Base-by-base conservation (phyloP, 1,140 invertebrate genomes). In the Neodiprion fabricii region DNA sequence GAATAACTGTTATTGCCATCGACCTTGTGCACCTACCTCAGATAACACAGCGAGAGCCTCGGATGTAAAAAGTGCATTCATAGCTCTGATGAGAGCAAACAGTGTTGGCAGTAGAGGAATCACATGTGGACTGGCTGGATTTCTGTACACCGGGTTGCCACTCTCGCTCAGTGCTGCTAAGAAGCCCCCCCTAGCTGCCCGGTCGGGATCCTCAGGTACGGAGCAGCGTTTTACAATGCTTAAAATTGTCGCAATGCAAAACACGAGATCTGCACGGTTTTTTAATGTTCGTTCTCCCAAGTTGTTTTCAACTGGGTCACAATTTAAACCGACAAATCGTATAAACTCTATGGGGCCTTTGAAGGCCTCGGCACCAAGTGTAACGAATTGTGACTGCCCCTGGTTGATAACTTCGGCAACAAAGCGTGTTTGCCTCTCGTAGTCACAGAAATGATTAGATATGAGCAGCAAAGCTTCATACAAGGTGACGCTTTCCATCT, bases 401-500 rank as follows among this genome's bases (percentile, higher is more conserved):
- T 92, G 92, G 12, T 88, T 84, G 65, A 95, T 88, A 11, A 97
- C 92, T 87, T 96, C 94, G n/a, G 92, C 92, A 4, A 97, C 92
- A 78, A 97, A 96, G 23, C 90, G 88, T 28, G 93, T 93, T 84
- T 98, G 96, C 4, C 95, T 91, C 75, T 96, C 93, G 83, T 95
- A 97, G 86, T 97, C 94, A 82, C 95, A 93, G 81, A 96, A 96
- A 82, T 97, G 94, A 89, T 97, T 98, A 23, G 95, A 96, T 79
- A 95, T 95, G 1, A 96, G 86, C 4, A 96, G 83, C 14, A 96
- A 82, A 0, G 95, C 93, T 85, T 96, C 95, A 82, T 92, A 85
- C 5, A 97, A 85, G 1, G 94, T 94, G 28, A 95, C 93, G 78
- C 94, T 94, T 87, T 97, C 96, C 89, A 97, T 92, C 73, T 94